Percentiles rank a stretch among this genome's conserved stretches.
phyloP scores from a whole-genome alignment of 2,888 invertebrate species.

The Dolomedes plantarius region DNA sequence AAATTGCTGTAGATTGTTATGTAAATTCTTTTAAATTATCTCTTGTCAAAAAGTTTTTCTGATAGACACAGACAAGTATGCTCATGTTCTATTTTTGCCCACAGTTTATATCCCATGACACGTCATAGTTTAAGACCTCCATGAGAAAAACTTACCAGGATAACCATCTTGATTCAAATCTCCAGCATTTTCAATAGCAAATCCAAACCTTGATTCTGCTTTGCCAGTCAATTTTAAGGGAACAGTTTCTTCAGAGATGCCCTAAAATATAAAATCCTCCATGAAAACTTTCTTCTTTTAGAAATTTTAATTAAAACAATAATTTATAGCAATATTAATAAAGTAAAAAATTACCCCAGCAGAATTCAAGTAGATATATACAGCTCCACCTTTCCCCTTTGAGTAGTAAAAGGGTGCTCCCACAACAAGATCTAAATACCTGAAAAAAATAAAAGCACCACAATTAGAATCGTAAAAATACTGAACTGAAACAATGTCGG shows the following conservation, averaged over 20 bases:
- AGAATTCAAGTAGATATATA: slow-evolving; percentile 85
- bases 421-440: slow-evolving; percentile 85
- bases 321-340: no score
- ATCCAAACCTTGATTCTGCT: slow-evolving; percentile 91
- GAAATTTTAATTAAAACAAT: neutral
- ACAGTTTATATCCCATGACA: no score
- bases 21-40: no score
- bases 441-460: slow-evolving; percentile 16
- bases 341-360: slow-evolving; percentile 75
- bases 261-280: slow-evolving; percentile 27
- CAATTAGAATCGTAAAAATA: no score
- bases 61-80: no score
- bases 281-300: no score
- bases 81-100: no score
- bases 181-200: slow-evolving; percentile 91
- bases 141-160: slow-evolving; percentile 41
- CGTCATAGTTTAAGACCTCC: no score
- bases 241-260: slow-evolving; percentile 21
- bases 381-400: slow-evolving; percentile 91
- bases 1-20: no score
- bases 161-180: slow-evolving; percentile 94
- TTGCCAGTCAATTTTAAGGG: slow-evolving; percentile 81
- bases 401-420: slow-evolving; percentile 96
- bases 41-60: no score
- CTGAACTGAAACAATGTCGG: no score